Conservation (phyloP, 2,888 invertebrate genomes). For the Stenoptilia bipunctidactyla region DNA sequence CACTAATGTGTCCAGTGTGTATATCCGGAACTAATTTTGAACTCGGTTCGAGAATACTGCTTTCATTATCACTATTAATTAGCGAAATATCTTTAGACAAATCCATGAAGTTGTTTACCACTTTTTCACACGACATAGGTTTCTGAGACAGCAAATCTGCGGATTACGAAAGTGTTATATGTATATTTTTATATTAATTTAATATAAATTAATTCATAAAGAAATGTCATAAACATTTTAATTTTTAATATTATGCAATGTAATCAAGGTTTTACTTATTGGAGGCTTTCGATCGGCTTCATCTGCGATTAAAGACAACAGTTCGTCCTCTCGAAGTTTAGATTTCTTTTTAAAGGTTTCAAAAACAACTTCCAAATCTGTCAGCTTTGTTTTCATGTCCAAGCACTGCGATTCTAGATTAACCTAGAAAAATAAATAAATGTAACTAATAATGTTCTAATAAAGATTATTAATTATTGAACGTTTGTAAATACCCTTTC, state of each 20-base stretch:
- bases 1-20: too few relatives aligned
- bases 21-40: too few relatives aligned
- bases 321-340: conserved; percentile 66
- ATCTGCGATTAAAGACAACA: conserved; percentile 58
- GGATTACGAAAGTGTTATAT: conserved; percentile 6
- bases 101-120: conserved; percentile 33
- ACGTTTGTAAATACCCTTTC: conserved; percentile 24
- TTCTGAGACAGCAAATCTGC: conserved; percentile 7
- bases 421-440: conserved; percentile 22
- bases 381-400: conserved; percentile 35
- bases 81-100: conserved; percentile 43
- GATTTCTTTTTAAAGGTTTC: conserved; percentile 62
- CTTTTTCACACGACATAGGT: conserved; percentile 24
- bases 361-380: conserved; percentile 64
- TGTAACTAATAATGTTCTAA: conserved; percentile 1
- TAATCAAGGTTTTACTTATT: not conserved
- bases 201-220: not conserved
- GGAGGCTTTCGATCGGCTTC: conserved; percentile 1
- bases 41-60: conserved; percentile 20
- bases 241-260: not conserved
- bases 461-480: not conserved
- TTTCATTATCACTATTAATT: conserved; percentile 43
- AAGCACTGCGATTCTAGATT: conserved; percentile 33
- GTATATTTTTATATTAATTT: not conserved
- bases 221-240: conserved; percentile 9